Evolutionary conservation across 23 tunicate species (phyloP), one percentile per base, ranked within the genome.

Genomic region (Phallusia fumigata): DNA sequence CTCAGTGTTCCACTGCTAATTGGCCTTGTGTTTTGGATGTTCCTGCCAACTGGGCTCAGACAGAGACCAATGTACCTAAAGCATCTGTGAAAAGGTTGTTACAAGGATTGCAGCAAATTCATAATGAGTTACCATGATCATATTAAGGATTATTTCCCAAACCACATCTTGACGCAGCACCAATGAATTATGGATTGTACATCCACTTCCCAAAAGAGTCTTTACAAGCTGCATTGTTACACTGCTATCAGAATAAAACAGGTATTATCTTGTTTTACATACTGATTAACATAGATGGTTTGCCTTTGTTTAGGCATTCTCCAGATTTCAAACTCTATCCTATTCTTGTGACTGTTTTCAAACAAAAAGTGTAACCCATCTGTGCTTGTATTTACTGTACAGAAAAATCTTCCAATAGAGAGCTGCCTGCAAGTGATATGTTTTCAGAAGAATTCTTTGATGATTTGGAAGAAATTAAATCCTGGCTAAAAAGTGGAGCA

Each of bases 31-130:
- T 13, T 21, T 24, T 22, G 69, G 33, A 79, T 18, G n/a, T 79
- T 79, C 13, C 74, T 73, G 73, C 35, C 49, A 80, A 50, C 75
- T 87, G 91, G 91, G 91, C 86, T 16, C 35, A 81, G 76, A 36
- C 31, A 30, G 85, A 82, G 33, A 31, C 24, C 52, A 87, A 87
- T 87, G 86, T 87, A 19, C 91, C 91, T 11, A 82, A 87, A 40
- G 65, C 77, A 32, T n/a, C 82, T 35, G 78, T 87, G 21, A 44
- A 82, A 19, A 76, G 78, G 65, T 47, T 87, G 32, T 81, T 87
- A 53, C 31, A 36, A n/a, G 19, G 34, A 36, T 81, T 87, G 32
- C 77, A 65, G 30, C 19, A 18, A 32, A 21, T 87, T 35, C 77
- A 87, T 40, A 50, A 73, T 28, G 78, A 77, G 19, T 76, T 87